Evolutionary conservation across 2,113 vertebrate species (phyloP).

Genomic region (Rhinolophus ferrumequinum): DNA sequence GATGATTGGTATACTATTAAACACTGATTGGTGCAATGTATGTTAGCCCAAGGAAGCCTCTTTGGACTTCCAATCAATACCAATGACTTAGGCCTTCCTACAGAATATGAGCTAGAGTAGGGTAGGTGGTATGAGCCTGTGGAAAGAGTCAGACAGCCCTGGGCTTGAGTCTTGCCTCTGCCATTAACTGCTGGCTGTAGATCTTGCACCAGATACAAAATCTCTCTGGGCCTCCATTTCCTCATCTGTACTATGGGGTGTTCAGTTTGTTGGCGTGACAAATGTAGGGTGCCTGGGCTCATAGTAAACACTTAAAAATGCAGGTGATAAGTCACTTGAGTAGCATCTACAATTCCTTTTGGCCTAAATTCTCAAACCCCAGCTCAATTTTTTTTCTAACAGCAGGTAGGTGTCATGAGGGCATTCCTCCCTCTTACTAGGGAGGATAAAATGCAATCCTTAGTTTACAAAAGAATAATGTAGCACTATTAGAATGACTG

Average conservation of each 20-base stretch:
- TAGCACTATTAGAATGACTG: neutral
- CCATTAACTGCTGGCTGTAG: neutral
- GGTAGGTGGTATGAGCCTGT: neutral
- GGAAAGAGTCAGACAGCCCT: neutral
- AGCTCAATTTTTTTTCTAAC: neutral
- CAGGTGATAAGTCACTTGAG: neutral
- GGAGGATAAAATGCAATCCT: neutral
- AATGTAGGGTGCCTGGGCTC: neutral
- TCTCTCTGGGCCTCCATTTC: neutral
- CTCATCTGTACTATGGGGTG: neutral
- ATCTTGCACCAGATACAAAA: neutral
- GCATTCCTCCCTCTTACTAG: neutral
- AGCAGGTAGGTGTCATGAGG: neutral
- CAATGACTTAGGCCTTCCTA: neutral
- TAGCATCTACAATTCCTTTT: neutral
- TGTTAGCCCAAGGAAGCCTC: neutral
- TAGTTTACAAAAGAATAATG: neutral
- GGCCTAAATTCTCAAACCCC: neutral
- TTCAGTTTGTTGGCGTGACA: neutral
- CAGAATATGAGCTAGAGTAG: neutral
- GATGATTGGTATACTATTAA: neutral
- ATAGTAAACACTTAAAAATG: neutral
- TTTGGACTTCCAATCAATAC: neutral
- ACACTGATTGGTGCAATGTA: neutral
- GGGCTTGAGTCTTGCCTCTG: neutral